Evolutionary conservation across 1,140 invertebrate genomes (phyloP).

Genomic region (Meloidogyne chitwoodi): DNA sequence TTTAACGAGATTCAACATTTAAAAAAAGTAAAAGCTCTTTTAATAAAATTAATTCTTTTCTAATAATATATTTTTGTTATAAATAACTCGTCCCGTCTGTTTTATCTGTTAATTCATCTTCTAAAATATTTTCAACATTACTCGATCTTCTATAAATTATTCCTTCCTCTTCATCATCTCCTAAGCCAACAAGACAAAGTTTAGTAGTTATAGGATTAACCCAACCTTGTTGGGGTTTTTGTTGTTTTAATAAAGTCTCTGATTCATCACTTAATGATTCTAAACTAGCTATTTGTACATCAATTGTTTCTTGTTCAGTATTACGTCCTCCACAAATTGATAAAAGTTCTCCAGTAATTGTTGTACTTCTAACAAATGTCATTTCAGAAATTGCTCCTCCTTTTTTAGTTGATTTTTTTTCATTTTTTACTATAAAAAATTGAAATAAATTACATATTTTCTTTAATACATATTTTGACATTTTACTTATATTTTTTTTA

Average conservation of each 20-base stretch:
- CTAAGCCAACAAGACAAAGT: background rate
- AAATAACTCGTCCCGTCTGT: background rate
- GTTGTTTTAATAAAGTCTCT: constrained; percentile 23
- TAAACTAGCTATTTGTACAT: constrained; percentile 38
- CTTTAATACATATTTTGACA: too few relatives aligned
- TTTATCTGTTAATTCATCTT: background rate
- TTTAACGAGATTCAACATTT: too few relatives aligned
- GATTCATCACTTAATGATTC: constrained; percentile 39
- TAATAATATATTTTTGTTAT: background rate
- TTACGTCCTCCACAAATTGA: constrained; percentile 3
- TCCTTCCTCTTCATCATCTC: background rate
- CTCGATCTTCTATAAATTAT: background rate
- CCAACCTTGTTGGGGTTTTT: background rate
- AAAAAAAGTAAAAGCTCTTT: too few relatives aligned
- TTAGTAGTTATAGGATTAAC: background rate
- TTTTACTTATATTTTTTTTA: too few relatives aligned
- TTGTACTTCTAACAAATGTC: constrained; percentile 18
- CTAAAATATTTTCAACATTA: background rate
- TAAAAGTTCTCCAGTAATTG: constrained; percentile 14
- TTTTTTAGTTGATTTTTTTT: constrained; percentile 2
- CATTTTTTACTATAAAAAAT: background rate
- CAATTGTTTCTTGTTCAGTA: constrained; percentile 17
- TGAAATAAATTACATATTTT: too few relatives aligned
- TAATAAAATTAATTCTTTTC: too few relatives aligned
- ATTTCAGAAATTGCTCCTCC: constrained; percentile 13